A percentile compares a stretch with the other conserved stretches of the same genome.
phyloP scores from a whole-genome alignment of 2,888 invertebrate genomes.

The Chymomyza fuscimana region DNA sequence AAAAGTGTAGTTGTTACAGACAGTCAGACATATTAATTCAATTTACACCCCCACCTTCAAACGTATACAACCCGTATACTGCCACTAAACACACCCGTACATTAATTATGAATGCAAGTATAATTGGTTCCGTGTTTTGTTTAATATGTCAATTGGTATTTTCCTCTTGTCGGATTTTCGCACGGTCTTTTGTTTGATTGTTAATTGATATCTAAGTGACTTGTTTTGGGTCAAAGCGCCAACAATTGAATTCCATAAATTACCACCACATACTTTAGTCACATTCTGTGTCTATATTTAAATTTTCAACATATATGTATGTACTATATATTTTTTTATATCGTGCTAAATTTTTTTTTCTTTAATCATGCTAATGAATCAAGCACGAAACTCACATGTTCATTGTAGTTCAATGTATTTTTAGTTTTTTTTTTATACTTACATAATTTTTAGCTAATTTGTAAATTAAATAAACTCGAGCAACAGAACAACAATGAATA shows the following conservation, averaged over 20 bases:
- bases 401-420: constrained; percentile 20
- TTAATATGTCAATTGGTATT: constrained; percentile 2
- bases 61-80: neutral
- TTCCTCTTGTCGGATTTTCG: neutral
- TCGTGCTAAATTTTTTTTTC: constrained; percentile 24
- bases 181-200: constrained; percentile 23
- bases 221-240: neutral
- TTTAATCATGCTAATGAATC: constrained; percentile 46
- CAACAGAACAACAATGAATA: constrained; percentile 22
- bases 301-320: constrained; percentile 4
- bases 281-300: neutral
- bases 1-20: too few species aligned
- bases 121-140: constrained; percentile 10
- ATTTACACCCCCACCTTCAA: constrained; percentile 5
- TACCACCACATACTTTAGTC: constrained; percentile 14
- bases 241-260: constrained; percentile 10
- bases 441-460: constrained; percentile 62
- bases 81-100: neutral
- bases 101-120: neutral
- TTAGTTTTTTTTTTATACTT: constrained; percentile 4
- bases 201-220: constrained; percentile 41
- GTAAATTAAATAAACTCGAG: constrained; percentile 44
- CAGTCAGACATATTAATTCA: neutral
- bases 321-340: constrained; percentile 10
- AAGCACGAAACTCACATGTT: constrained; percentile 42